Evolutionary conservation across 2,797 vertebrate species (phyloP), one percentile per base, ranked within the genome.

Genomic region (Sphenopsis melanotis): DNA sequence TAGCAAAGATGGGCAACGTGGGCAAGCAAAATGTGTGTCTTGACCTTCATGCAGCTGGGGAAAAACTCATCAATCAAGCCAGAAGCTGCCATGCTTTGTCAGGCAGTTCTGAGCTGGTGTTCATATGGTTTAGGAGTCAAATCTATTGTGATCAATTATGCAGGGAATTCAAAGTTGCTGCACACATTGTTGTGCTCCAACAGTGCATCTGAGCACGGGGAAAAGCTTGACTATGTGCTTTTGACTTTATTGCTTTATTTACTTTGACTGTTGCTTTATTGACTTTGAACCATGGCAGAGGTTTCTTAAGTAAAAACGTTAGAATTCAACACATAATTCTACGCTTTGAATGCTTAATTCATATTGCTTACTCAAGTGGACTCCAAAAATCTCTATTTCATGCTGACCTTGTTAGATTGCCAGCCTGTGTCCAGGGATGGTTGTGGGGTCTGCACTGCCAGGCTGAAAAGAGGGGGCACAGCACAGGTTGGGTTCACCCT

Each of bases 171-270:
- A 37, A 29, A 83, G 30, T 56, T 90, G 49, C 22, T 70, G n/a
- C 20, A 34, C 7, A 0, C 29, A n/a, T 81, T 76, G 37, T 60
- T 64, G 1, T 4, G 24, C 29, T 60, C 37, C 49, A 81, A 0
- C 15, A 49, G 22, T 39, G 42, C 23, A 17, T 42, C 24, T 92
- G 47, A 79, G 80, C 68, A 18, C 24, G 8, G 24, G 15, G 24
- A 37, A 56, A 68, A 78, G 15, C 49, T 75, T n/a, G 8, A 1
- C 9, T 8, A 0, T 52, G 60, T 60, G 46, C 53, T 53, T 53
- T 30, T 53, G 52, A n/a, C 30, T 53, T 53, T 21, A 53, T 53
- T 53, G 52, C 52, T 32, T 53, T 53, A 53, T 53, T 53, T 53
- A 53, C 9, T 32, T 53, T 53, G 19, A 14, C 30, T n/a, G 0